Conservation (phyloP, 2,113 vertebrate genomes). For the Hemiprocne comata region DNA sequence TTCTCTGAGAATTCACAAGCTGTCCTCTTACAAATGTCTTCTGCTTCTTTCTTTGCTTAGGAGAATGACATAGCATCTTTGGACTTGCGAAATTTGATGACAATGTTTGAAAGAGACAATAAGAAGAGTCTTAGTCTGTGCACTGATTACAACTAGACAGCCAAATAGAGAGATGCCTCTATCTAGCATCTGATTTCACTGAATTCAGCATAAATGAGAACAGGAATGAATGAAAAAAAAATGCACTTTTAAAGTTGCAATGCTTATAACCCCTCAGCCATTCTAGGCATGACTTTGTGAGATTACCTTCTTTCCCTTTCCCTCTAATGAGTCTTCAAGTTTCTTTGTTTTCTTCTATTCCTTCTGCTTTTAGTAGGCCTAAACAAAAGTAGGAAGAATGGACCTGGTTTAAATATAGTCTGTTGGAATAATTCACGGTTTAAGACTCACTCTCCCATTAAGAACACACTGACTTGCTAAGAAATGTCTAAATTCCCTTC, state of each 20-base stretch:
- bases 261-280: not conserved
- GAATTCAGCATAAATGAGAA: not conserved
- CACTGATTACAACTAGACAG: not conserved
- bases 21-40: not conserved
- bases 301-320: not conserved
- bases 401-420: not conserved
- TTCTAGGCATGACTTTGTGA: not conserved
- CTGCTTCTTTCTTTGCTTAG: not conserved
- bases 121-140: not conserved
- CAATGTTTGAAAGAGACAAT: not conserved
- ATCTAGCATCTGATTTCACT: not conserved
- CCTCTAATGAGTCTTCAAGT: not conserved
- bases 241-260: fast-evolving
- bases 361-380: not conserved
- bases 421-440: not conserved
- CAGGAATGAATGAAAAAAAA: not conserved
- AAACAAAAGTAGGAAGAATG: not conserved
- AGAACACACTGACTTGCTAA: not conserved
- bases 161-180: not conserved
- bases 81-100: not conserved
- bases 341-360: not conserved
- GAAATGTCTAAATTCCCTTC: not conserved
- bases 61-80: not conserved
- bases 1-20: conserved; percentile 42
- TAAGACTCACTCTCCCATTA: not conserved